A percentile compares a stretch with the other conserved stretches of the same genome.
Evolutionary conservation across 2,888 invertebrate genomes (phyloP).

Genomic region (Orgyia antiqua): DNA sequence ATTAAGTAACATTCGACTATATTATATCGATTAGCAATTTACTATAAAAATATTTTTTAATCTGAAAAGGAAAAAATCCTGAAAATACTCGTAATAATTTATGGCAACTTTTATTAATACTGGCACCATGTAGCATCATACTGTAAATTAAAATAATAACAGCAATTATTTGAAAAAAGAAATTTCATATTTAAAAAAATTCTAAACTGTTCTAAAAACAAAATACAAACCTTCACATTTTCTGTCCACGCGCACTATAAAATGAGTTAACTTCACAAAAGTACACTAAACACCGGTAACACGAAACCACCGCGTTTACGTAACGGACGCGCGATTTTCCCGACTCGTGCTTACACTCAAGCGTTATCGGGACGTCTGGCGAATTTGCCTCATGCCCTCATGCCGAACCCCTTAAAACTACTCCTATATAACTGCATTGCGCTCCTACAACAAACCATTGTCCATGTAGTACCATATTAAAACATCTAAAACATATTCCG

Average conservation of each 20-base stretch:
- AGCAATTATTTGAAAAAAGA: too few species aligned
- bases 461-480: too few species aligned
- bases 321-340: conserved; percentile 31
- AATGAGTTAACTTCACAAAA: conserved; percentile 27
- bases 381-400: conserved; percentile 35
- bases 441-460: conserved; percentile 31
- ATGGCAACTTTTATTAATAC: too few species aligned
- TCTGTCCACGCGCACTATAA: conserved; percentile 30
- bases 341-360: conserved; percentile 59
- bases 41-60: too few species aligned
- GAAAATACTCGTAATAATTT: too few species aligned
- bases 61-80: too few species aligned
- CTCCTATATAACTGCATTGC: conserved; percentile 68
- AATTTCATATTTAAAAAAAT: too few species aligned
- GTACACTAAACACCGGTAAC: conserved; percentile 23
- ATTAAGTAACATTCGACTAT: too few species aligned
- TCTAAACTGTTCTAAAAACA: conserved; percentile 4
- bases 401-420: conserved; percentile 40
- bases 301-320: conserved; percentile 35
- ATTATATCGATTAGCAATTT: too few species aligned
- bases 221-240: conserved; percentile 44
- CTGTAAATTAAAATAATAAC: too few species aligned
- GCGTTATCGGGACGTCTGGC: conserved; percentile 63
- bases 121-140: too few species aligned
- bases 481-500: too few species aligned